phyloP scores from a whole-genome alignment of 2,888 invertebrate genomes.

The Matsumyia berberina region DNA sequence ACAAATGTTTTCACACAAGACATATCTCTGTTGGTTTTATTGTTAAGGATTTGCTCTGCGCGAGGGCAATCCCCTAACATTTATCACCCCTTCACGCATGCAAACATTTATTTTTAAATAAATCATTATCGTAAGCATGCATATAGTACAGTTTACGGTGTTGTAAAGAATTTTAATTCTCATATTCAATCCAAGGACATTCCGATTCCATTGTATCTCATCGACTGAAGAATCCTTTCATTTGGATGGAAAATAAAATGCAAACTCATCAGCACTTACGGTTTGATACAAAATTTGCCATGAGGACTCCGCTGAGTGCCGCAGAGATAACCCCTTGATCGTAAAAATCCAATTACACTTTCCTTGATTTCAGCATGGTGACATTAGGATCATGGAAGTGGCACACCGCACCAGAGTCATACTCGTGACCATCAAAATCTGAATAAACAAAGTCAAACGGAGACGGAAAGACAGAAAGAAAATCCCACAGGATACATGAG shows the following conservation, averaged over 20 bases:
- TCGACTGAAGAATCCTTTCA: conserved; percentile 3
- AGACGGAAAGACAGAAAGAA: background rate
- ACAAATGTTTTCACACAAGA: conserved; percentile 4
- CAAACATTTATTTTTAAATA: conserved; percentile 10
- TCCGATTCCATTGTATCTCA: too few relatives aligned
- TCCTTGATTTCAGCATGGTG: conserved; percentile 23
- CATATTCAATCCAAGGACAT: conserved; percentile 6
- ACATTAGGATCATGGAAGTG: conserved; percentile 17
- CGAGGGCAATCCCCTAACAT: background rate
- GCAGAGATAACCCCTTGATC: conserved; percentile 24
- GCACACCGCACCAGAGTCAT: conserved; percentile 7
- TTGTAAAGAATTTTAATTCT: conserved; percentile 50
- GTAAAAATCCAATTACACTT: conserved; percentile 71
- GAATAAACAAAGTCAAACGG: conserved; percentile 30
- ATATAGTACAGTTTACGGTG: conserved; percentile 7
- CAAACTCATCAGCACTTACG: conserved; percentile 30
- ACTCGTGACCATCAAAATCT: conserved; percentile 43
- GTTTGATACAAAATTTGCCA: conserved; percentile 26
- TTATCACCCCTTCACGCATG: background rate
- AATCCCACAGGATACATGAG: conserved; percentile 46
- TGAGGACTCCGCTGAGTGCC: background rate
- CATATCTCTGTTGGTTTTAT: conserved; percentile 1
- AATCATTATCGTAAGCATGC: background rate
- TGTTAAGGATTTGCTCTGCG: background rate
- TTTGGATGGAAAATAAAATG: conserved; percentile 10